Conservation (phyloP, 2,113 vertebrate species). For the Procavia capensis region DNA sequence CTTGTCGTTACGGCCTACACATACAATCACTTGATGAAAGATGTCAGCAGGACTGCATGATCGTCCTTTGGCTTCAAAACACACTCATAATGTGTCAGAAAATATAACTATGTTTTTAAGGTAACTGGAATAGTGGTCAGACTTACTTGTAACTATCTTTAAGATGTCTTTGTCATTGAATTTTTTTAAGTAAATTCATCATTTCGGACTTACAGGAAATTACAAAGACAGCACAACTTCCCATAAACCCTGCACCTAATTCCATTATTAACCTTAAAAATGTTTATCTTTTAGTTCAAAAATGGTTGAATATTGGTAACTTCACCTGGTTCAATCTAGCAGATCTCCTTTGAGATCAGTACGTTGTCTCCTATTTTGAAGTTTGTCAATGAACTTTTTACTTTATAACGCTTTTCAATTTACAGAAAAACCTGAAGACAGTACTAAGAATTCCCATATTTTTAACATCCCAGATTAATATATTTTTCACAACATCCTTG, state of each 20-base stretch:
- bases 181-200: neutral
- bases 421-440: conserved; percentile 16
- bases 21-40: neutral
- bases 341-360: neutral
- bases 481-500: conserved; percentile 2
- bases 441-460: neutral
- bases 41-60: neutral
- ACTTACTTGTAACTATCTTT: neutral
- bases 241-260: neutral
- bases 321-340: neutral
- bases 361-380: neutral
- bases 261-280: neutral
- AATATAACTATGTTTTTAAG: neutral
- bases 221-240: neutral
- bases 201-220: neutral
- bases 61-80: neutral
- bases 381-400: neutral
- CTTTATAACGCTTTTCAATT: neutral
- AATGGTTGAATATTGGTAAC: neutral
- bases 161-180: neutral
- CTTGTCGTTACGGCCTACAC: neutral
- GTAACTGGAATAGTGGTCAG: neutral
- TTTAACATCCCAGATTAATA: neutral
- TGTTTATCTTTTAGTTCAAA: neutral
- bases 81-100: neutral